phyloP scores from a whole-genome alignment of 64 coral and sea anemone species.

The Pocillopora damicornis region DNA sequence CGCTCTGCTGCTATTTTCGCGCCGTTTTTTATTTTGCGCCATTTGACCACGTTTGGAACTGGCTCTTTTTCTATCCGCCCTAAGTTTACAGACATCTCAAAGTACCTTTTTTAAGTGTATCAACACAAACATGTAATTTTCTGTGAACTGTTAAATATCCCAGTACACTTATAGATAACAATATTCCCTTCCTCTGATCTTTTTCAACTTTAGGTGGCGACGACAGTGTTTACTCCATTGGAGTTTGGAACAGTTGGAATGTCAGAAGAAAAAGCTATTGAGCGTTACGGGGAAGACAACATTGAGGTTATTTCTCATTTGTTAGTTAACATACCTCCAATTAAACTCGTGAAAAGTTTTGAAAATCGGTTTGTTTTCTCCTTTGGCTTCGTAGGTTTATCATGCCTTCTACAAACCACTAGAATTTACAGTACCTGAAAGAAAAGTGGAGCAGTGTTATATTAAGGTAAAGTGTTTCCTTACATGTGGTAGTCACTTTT shows the following conservation, averaged over 20 bases:
- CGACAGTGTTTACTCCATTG: constrained; percentile 92
- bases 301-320: constrained; percentile 62
- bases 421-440: constrained; percentile 73
- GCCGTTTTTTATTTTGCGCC: no score
- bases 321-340: not conserved
- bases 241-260: constrained; percentile 84
- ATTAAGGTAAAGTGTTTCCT: constrained; percentile 48
- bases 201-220: constrained; percentile 48
- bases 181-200: not conserved
- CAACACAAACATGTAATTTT: not conserved
- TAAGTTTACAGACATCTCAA: no score
- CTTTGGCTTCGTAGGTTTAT: constrained; percentile 56
- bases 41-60: no score
- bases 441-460: constrained; percentile 66
- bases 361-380: not conserved
- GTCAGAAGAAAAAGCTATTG: constrained; percentile 80
- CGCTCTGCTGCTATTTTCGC: no score
- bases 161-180: not conserved
- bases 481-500: no score
- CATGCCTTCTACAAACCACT: constrained; percentile 98
- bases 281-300: constrained; percentile 66
- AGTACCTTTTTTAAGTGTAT: not conserved
- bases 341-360: not conserved
- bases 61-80: no score
- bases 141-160: not conserved